Evolutionary conservation across 1,140 invertebrate genomes (phyloP).

Genomic region (Euura lappo): DNA sequence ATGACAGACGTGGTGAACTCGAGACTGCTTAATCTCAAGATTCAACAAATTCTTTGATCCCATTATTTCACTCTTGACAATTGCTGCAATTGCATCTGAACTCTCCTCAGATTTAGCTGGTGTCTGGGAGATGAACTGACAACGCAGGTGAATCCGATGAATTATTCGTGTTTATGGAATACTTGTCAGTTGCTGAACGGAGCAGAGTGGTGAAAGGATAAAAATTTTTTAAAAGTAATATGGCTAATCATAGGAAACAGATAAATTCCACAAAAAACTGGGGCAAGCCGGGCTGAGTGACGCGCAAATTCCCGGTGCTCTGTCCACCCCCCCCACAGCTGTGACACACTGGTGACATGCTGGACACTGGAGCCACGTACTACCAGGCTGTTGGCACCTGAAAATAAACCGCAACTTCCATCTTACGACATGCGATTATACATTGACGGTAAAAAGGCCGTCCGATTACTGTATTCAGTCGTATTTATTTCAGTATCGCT

Average conservation of each 20-base stretch:
- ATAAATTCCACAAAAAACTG: neutral
- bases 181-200: no score
- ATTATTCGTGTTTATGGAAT: no score
- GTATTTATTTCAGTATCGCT: no score
- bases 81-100: neutral
- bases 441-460: no score
- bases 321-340: neutral
- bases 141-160: no score
- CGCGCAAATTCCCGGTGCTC: neutral
- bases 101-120: no score
- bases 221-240: neutral
- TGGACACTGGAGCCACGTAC: neutral
- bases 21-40: no score
- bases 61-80: neutral
- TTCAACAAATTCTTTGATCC: no score
- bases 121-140: no score
- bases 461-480: no score
- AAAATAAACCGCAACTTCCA: neutral
- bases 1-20: no score
- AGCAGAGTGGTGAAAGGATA: neutral
- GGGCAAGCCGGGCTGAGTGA: constrained; percentile 5
- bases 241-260: neutral
- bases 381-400: neutral
- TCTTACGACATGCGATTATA: neutral
- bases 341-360: neutral